A percentile compares a stretch with the other conserved stretches of the same genome.
Conservation (phyloP, 2,797 vertebrate species). For the Pitangus sulphuratus region DNA sequence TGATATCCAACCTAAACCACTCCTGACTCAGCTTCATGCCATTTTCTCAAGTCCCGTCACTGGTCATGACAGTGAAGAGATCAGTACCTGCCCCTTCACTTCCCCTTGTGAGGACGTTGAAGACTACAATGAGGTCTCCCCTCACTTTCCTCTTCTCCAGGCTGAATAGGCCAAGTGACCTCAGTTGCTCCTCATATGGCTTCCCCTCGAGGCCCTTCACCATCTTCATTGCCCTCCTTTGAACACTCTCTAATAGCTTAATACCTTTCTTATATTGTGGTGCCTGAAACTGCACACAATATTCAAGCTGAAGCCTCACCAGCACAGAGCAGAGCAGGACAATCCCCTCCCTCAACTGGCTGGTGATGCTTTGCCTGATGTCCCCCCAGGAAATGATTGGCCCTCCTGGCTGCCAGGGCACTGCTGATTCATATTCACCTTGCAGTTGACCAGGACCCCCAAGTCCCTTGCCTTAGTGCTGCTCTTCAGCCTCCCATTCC, state of each 20-base stretch:
- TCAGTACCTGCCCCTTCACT: accelerated
- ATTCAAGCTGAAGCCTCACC: accelerated
- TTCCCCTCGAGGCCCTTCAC: not conserved
- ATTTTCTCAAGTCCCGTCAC: not conserved
- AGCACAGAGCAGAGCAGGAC: accelerated
- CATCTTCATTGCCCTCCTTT: accelerated
- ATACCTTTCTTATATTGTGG: accelerated
- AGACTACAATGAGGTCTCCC: too few relatives aligned
- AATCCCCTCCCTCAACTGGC: accelerated
- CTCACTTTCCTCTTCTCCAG: not conserved
- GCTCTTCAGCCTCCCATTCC: not conserved
- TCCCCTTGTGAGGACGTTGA: not conserved
- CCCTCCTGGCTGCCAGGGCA: not conserved
- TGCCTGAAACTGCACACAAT: not conserved
- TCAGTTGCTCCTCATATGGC: accelerated
- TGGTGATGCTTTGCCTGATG: not conserved
- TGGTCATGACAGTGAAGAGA: not conserved
- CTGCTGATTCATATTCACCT: accelerated
- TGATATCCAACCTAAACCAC: not conserved
- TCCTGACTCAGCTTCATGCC: not conserved
- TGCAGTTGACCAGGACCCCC: accelerated
- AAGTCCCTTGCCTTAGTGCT: accelerated
- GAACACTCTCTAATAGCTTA: accelerated
- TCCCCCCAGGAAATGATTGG: accelerated
- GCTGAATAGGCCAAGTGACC: not conserved